phyloP scores from a whole-genome alignment of 2,888 invertebrate genomes.

The Phorcus lineatus region DNA sequence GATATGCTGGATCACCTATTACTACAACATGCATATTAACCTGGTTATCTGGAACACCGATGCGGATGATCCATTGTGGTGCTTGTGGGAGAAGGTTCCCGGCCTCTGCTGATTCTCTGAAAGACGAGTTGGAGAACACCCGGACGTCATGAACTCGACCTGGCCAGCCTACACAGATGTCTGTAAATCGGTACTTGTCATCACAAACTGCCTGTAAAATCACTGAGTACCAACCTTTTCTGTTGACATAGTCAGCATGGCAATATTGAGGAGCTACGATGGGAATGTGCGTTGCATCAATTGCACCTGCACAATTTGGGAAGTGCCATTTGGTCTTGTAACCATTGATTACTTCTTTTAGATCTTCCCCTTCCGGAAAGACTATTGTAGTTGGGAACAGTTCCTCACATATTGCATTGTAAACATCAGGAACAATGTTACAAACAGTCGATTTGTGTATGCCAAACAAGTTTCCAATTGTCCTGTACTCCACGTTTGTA shows the following conservation, averaged over 20 bases:
- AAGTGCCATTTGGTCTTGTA: conserved; percentile 28
- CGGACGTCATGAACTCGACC: conserved; percentile 32
- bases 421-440: conserved; percentile 18
- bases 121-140: conserved; percentile 25
- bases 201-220: conserved; percentile 28
- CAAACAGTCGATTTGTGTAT: conserved; percentile 26
- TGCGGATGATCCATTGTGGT: background rate
- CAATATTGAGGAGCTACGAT: conserved; percentile 25
- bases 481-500: conserved; percentile 29
- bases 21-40: conserved; percentile 1
- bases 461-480: conserved; percentile 37
- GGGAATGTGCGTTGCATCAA: conserved; percentile 37
- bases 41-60: background rate
- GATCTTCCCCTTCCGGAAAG: conserved; percentile 19
- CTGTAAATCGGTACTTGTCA: conserved; percentile 22
- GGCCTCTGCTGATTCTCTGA: conserved; percentile 13
- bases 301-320: conserved; percentile 32
- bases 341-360: conserved; percentile 15
- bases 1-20: conserved; percentile 33
- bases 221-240: conserved; percentile 32
- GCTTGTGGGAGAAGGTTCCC: background rate
- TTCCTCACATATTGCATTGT: conserved; percentile 4
- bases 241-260: conserved; percentile 32
- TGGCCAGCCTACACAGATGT: conserved; percentile 27
- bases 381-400: conserved; percentile 9